Evolutionary conservation across 2,888 invertebrate genomes (phyloP).

Genomic region (Trachelus tabidus): DNA sequence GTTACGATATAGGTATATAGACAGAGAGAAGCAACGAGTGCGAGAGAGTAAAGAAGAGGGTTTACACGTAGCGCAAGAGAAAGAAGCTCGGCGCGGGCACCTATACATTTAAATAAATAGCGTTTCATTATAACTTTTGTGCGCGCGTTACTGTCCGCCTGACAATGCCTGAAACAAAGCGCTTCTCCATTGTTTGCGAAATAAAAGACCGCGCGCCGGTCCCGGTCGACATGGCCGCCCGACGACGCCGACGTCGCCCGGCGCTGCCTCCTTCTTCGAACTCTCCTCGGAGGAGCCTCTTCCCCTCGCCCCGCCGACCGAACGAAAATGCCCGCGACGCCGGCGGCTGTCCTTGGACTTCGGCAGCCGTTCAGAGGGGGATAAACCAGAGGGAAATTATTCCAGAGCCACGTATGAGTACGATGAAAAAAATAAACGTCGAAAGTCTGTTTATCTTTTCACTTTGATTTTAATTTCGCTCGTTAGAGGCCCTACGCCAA

Average conservation of each 20-base stretch:
- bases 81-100: conserved; percentile 35
- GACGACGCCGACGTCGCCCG: conserved; percentile 25
- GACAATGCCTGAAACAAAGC: conserved; percentile 64
- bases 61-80: background rate
- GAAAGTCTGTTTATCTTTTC: too few relatives aligned
- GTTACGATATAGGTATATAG: conserved; percentile 18
- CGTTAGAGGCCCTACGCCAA: too few relatives aligned
- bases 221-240: conserved; percentile 50
- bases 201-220: conserved; percentile 60
- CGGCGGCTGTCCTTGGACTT: too few relatives aligned
- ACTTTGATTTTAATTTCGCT: too few relatives aligned
- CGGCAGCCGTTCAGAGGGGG: too few relatives aligned
- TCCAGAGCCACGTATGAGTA: too few relatives aligned
- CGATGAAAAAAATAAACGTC: too few relatives aligned
- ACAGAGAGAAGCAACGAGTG: conserved; percentile 6
- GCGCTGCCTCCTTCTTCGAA: conserved; percentile 22
- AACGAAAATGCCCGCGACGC: too few relatives aligned
- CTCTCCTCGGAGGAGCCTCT: too few relatives aligned
- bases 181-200: conserved; percentile 61
- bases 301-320: too few relatives aligned
- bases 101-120: conserved; percentile 64
- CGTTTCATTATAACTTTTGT: conserved; percentile 65
- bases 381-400: too few relatives aligned
- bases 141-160: conserved; percentile 59
- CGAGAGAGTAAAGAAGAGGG: conserved; percentile 1